Percentiles rank a stretch among this genome's conserved stretches.
Conservation (phyloP, 2,797 vertebrate genomes). For the Clangula hyemalis region DNA sequence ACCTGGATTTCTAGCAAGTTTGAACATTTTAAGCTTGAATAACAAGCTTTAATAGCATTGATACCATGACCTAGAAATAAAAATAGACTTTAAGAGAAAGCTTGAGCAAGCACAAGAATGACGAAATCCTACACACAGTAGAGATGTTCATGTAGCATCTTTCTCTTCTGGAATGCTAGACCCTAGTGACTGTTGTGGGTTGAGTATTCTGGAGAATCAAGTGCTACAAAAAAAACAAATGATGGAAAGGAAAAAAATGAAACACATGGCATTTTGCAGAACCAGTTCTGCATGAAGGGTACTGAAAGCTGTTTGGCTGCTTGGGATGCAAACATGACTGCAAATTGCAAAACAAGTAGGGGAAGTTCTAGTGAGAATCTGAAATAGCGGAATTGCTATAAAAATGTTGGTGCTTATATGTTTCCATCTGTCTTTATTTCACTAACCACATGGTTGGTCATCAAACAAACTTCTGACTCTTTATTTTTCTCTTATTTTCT, state of each 20-base stretch:
- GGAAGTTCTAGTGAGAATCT: background rate
- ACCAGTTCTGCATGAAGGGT: background rate
- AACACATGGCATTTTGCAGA: background rate
- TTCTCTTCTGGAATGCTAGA: background rate
- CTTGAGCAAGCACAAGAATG: background rate
- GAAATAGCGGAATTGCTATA: background rate
- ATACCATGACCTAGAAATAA: background rate
- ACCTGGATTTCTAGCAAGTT: background rate
- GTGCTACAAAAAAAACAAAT: background rate
- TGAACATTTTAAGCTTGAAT: background rate
- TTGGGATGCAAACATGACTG: background rate
- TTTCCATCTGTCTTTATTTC: conserved; percentile 36
- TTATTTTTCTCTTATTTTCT: background rate
- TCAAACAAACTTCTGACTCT: background rate
- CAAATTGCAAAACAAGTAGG: background rate
- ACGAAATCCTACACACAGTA: background rate
- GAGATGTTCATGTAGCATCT: background rate
- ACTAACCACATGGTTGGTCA: background rate
- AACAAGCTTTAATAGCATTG: background rate
- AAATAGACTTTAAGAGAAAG: conserved; percentile 3
- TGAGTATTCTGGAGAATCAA: background rate
- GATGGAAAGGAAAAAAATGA: background rate
- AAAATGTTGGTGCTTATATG: background rate
- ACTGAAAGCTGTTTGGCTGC: background rate
- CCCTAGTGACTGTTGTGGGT: background rate